These are phyloP conservation scores for Heliothis peltigera DNA, from an alignment of 2,888 invertebrate species.

Conservation along the genomic window DNA sequence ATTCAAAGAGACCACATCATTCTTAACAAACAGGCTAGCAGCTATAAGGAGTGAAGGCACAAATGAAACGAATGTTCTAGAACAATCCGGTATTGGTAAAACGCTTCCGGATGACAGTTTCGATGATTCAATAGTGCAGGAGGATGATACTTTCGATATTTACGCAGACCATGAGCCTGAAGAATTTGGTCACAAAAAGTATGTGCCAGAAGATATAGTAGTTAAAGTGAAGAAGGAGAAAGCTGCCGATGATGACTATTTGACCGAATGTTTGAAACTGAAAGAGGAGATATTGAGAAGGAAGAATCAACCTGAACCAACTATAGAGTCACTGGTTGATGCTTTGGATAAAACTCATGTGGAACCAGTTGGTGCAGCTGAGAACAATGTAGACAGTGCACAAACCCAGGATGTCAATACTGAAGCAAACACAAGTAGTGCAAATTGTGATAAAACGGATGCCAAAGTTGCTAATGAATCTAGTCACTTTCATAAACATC, in stretches of 20 bases:
- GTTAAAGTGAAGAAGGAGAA: slow-evolving; percentile 74
- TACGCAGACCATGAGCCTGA: slow-evolving; percentile 83
- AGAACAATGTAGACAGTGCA: slow-evolving; percentile 33
- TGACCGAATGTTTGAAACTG: slow-evolving; percentile 82
- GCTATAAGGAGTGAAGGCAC: slow-evolving; percentile 70
- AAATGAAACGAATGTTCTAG: slow-evolving; percentile 52
- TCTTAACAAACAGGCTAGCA: slow-evolving; percentile 66
- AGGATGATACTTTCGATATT: slow-evolving; percentile 87
- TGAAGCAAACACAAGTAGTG: slow-evolving; percentile 20
- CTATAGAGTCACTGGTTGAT: slow-evolving; percentile 79
- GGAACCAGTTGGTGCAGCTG: slow-evolving; percentile 43
- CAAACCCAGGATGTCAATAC: slow-evolving; percentile 18
- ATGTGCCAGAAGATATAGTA: slow-evolving; percentile 78
- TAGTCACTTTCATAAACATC: slow-evolving; percentile 83
- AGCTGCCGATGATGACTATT: slow-evolving; percentile 71
- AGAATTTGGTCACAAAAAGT: slow-evolving; percentile 88
- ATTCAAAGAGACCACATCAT: slow-evolving; percentile 63
- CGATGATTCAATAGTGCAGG: slow-evolving; percentile 74
- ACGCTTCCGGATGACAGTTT: slow-evolving; percentile 80
- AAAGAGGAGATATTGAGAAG: slow-evolving; percentile 80
- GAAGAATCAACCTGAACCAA: slow-evolving; percentile 74
- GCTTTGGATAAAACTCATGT: slow-evolving; percentile 81
- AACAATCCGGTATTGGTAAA: slow-evolving; percentile 72
- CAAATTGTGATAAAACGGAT: slow-evolving; percentile 15
- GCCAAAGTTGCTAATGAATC: slow-evolving; percentile 38